These are phyloP conservation scores for Drosophila mimica DNA, from an alignment of 2,888 invertebrate species.

Conservation along the genomic window DNA sequence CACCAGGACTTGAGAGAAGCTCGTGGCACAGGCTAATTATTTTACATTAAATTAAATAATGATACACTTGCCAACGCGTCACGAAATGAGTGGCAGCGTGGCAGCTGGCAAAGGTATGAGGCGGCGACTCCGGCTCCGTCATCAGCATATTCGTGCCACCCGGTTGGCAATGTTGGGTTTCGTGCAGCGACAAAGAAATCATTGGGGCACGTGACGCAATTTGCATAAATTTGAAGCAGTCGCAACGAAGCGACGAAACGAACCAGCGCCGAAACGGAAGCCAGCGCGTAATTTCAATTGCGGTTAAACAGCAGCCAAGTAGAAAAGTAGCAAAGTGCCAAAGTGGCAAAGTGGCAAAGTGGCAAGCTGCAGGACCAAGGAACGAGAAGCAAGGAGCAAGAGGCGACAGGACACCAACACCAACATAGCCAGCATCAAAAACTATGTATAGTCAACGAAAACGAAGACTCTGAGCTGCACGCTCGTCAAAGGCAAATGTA, in stretches of 20 bases:
- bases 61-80: conserved; percentile 80
- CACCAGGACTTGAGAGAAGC: conserved; percentile 18
- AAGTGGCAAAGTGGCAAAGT: conserved; percentile 16
- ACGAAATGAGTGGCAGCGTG: conserved; percentile 53
- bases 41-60: conserved; percentile 86
- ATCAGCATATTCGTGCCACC: conserved; percentile 23
- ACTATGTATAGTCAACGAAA: conserved; percentile 31
- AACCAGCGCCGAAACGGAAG: conserved; percentile 62
- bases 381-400: neutral
- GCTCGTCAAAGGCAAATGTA: conserved; percentile 56
- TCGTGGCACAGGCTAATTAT: conserved; percentile 82
- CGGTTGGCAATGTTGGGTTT: conserved; percentile 34
- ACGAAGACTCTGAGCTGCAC: conserved; percentile 24
- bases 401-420: conserved; percentile 2
- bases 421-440: conserved; percentile 3
- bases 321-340: conserved; percentile 72
- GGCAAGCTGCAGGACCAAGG: conserved; percentile 16
- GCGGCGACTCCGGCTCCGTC: conserved; percentile 13
- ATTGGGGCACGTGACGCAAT: conserved; percentile 83
- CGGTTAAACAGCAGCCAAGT: conserved; percentile 79
- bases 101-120: conserved; percentile 25
- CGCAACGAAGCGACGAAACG: conserved; percentile 30
- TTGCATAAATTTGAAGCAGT: conserved; percentile 81
- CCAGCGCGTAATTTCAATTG: conserved; percentile 80
- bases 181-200: conserved; percentile 72